Conservation (phyloP, 2,888 invertebrate species). For the Plebejus anna region DNA sequence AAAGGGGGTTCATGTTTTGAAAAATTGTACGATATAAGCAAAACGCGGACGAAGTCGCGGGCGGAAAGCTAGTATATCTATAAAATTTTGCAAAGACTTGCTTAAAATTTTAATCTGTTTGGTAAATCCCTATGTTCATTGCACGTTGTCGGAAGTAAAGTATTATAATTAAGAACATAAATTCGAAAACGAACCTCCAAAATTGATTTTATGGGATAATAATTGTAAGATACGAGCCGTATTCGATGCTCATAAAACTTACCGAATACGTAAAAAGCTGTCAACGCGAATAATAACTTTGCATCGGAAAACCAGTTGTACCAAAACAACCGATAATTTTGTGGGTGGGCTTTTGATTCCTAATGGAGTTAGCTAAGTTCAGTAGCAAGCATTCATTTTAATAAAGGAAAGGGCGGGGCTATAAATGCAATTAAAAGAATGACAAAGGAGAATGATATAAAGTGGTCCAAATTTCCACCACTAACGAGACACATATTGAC, state of each 20-base stretch:
- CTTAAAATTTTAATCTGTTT: neutral
- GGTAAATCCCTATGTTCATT: neutral
- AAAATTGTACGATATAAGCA: too few relatives aligned
- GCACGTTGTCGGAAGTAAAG: neutral
- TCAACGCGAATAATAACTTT: conserved; percentile 11
- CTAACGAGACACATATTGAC: too few relatives aligned
- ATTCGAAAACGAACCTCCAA: neutral
- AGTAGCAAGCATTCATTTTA: neutral
- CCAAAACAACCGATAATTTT: neutral
- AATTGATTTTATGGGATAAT: conserved; percentile 11
- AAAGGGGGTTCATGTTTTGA: too few relatives aligned
- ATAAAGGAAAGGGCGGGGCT: neutral
- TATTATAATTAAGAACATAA: neutral
- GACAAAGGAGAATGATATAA: neutral
- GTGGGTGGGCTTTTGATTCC: conserved; percentile 1
- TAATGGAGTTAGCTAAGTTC: neutral
- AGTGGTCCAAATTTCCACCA: too few relatives aligned
- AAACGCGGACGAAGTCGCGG: too few relatives aligned
- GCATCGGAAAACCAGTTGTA: neutral
- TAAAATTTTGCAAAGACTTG: neutral
- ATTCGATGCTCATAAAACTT: conserved; percentile 8
- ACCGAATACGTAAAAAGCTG: conserved; percentile 17
- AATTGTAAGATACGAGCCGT: conserved; percentile 1
- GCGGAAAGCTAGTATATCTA: neutral
- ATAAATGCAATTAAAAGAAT: neutral